Percentiles rank a stretch among this genome's conserved stretches.
phyloP scores from a whole-genome alignment of 2,113 vertebrate genomes.

The Passer domesticus region DNA sequence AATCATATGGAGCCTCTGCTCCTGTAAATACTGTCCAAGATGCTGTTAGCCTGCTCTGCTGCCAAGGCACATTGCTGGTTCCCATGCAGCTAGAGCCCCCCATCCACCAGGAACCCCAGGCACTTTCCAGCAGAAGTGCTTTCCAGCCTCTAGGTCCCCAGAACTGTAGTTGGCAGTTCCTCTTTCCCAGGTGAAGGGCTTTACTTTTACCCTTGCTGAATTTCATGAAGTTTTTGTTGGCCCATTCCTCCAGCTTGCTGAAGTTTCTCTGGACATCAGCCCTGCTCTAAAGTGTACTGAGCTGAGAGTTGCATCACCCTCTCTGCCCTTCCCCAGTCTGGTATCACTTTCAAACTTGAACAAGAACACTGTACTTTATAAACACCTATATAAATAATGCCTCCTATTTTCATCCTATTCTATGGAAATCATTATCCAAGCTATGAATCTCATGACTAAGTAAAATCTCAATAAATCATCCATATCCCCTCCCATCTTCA shows the following conservation, averaged over 20 bases:
- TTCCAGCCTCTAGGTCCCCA: not conserved
- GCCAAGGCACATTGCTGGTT: not conserved
- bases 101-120: not conserved
- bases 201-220: not conserved
- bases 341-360: not conserved
- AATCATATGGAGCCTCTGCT: not conserved
- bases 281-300: not conserved
- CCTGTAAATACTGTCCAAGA: not conserved
- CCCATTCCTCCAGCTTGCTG: not conserved
- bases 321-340: not conserved
- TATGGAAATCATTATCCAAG: not conserved
- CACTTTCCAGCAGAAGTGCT: not conserved
- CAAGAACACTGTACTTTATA: not conserved
- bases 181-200: not conserved
- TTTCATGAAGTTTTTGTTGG: not conserved
- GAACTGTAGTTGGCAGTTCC: not conserved
- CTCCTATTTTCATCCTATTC: not conserved
- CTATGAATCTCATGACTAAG: not conserved
- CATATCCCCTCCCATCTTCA: not conserved
- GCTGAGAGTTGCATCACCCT: fast-evolving
- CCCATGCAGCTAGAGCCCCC: not conserved
- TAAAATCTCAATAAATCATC: not conserved
- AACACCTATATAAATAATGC: not conserved
- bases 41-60: not conserved
- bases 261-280: not conserved